Percentiles rank a stretch among this genome's conserved stretches.
Evolutionary conservation across 2,797 vertebrate genomes (phyloP).

Genomic region (Eulemur coronatus): DNA sequence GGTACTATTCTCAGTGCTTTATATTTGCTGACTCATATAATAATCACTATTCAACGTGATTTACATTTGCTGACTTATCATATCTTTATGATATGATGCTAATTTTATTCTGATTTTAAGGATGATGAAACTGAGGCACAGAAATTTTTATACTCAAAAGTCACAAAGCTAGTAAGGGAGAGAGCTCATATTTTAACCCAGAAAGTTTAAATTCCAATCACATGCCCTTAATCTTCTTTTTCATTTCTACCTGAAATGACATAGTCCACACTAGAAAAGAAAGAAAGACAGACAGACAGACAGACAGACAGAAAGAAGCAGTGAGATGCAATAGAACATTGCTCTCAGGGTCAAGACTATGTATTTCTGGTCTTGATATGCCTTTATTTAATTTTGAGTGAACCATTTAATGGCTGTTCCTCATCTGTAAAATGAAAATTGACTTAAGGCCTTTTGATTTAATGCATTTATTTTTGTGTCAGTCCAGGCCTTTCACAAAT

Average conservation of each 20-base stretch:
- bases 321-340: background rate
- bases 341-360: background rate
- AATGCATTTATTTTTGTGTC: constrained; percentile 4
- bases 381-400: background rate
- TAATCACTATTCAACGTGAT: background rate
- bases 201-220: background rate
- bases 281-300: background rate
- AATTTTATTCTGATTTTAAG: background rate
- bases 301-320: background rate
- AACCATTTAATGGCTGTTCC: background rate
- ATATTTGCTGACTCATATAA: background rate
- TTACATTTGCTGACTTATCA: background rate
- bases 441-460: constrained; percentile 31
- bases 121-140: background rate
- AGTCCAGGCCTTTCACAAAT: constrained; percentile 23
- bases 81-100: background rate
- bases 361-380: background rate
- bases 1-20: background rate
- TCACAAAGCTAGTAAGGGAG: background rate
- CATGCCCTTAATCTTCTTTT: background rate
- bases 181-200: background rate
- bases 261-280: background rate
- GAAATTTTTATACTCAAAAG: background rate
- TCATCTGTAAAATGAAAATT: constrained; percentile 7
- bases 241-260: background rate